Evolutionary conservation across 2,888 invertebrate genomes (phyloP).

Genomic region (Eledona agricola): DNA sequence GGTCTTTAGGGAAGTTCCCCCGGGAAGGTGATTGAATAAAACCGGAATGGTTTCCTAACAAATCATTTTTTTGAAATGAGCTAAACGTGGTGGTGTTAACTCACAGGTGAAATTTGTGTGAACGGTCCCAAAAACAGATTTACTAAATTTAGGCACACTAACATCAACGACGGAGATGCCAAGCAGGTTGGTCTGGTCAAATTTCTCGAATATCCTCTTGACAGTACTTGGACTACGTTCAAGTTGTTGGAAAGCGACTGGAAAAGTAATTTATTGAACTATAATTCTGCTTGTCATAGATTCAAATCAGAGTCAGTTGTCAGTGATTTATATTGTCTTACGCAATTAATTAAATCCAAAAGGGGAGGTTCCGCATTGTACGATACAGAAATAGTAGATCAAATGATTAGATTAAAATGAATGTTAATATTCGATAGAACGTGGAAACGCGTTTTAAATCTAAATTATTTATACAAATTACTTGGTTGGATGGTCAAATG

Average conservation of each 20-base stretch:
- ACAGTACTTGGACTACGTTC: conserved; percentile 51
- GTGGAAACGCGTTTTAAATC: too few relatives aligned
- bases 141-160: conserved; percentile 49
- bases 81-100: conserved; percentile 27
- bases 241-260: conserved; percentile 44
- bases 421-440: too few relatives aligned
- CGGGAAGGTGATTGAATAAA: conserved; percentile 56
- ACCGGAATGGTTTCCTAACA: conserved; percentile 57
- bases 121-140: conserved; percentile 56
- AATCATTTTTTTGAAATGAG: conserved; percentile 7
- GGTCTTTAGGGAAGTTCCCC: conserved; percentile 56
- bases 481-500: too few relatives aligned
- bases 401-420: too few relatives aligned
- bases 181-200: conserved; percentile 52
- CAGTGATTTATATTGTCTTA: too few relatives aligned
- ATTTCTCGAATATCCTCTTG: conserved; percentile 48
- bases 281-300: too few relatives aligned
- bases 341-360: too few relatives aligned
- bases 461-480: too few relatives aligned
- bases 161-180: conserved; percentile 54
- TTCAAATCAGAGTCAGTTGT: not conserved
- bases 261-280: conserved; percentile 8
- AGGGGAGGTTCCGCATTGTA: too few relatives aligned
- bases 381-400: too few relatives aligned
- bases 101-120: conserved; percentile 57